These are phyloP conservation scores for Albula goreensis DNA, from an alignment of 2,113 vertebrate genomes.

Conservation along the genomic window DNA sequence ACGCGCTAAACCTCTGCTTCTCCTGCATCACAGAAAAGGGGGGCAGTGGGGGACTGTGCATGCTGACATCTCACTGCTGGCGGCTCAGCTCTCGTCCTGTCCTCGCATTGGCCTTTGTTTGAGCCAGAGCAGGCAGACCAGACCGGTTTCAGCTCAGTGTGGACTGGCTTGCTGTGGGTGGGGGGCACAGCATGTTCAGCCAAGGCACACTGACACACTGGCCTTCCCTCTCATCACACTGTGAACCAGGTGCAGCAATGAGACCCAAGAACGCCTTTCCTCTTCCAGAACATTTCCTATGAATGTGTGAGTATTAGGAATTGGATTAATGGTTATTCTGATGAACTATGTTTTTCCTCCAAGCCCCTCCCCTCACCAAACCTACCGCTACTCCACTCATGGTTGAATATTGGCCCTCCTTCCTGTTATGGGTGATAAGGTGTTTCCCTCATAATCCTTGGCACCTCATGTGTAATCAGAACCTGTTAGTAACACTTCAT, in stretches of 20 bases:
- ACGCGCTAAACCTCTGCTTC: slow-evolving; percentile 63
- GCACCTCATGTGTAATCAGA: slow-evolving; percentile 17
- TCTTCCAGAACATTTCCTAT: too few species aligned
- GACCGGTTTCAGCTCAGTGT: slow-evolving; percentile 39
- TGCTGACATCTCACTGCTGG: background rate
- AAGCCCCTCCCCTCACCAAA: too few species aligned
- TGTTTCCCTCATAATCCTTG: background rate
- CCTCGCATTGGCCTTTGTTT: slow-evolving; percentile 17
- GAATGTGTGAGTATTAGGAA: background rate
- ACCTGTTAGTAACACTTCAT: slow-evolving; percentile 4
- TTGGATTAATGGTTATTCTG: background rate
- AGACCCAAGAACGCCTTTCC: background rate
- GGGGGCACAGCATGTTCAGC: background rate
- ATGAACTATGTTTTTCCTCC: background rate
- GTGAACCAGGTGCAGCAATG: too few species aligned
- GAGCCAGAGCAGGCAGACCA: slow-evolving; percentile 33
- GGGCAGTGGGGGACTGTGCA: background rate
- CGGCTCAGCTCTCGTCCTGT: background rate
- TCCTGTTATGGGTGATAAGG: background rate
- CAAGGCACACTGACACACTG: background rate
- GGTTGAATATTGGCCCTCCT: background rate
- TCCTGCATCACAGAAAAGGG: slow-evolving; percentile 70
- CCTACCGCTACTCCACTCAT: background rate
- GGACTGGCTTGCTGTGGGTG: slow-evolving; percentile 17
- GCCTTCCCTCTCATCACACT: too few species aligned